A percentile compares a stretch with the other conserved stretches of the same genome.
Conservation (phyloP, 2,888 invertebrate genomes). For the Noctua fimbriata region DNA sequence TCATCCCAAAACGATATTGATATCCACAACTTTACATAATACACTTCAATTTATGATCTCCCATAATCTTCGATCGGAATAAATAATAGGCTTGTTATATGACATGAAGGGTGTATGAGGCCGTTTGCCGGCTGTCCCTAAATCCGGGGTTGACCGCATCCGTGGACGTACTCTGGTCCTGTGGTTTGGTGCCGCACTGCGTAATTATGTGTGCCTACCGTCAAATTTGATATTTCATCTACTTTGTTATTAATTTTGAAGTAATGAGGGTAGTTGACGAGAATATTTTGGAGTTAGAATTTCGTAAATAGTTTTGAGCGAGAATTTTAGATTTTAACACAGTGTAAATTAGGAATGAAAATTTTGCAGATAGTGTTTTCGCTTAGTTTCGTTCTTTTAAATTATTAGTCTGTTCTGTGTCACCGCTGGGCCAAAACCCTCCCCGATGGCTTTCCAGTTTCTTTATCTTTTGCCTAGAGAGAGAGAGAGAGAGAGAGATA, state of each 20-base stretch:
- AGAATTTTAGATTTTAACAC: slow-evolving; percentile 14
- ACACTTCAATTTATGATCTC: not conserved
- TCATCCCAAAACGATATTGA: slow-evolving; percentile 9
- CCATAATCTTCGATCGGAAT: slow-evolving; percentile 42
- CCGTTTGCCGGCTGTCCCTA: slow-evolving; percentile 21
- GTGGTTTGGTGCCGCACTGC: slow-evolving; percentile 60
- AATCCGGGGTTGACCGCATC: slow-evolving; percentile 45
- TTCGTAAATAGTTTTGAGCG: slow-evolving; percentile 21
- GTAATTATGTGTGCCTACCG: slow-evolving; percentile 54
- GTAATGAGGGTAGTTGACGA: slow-evolving; percentile 14
- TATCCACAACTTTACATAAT: slow-evolving; percentile 11
- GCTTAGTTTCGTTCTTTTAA: too few species aligned
- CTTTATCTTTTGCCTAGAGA: not conserved
- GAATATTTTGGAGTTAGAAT: slow-evolving; percentile 16
- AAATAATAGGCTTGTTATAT: slow-evolving; percentile 33
- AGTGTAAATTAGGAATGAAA: not conserved
- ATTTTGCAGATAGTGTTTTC: not conserved
- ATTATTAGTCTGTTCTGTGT: not conserved
- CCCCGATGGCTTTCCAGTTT: not conserved
- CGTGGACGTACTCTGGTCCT: slow-evolving; percentile 25
- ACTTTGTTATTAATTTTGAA: slow-evolving; percentile 41
- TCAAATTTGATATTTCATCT: slow-evolving; percentile 31
- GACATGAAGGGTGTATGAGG: slow-evolving; percentile 7
- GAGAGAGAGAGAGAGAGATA: too few species aligned
- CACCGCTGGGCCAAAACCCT: not conserved